Evolutionary conservation across 2,113 vertebrate species (phyloP).

Genomic region (Oncorhynchus nerka): DNA sequence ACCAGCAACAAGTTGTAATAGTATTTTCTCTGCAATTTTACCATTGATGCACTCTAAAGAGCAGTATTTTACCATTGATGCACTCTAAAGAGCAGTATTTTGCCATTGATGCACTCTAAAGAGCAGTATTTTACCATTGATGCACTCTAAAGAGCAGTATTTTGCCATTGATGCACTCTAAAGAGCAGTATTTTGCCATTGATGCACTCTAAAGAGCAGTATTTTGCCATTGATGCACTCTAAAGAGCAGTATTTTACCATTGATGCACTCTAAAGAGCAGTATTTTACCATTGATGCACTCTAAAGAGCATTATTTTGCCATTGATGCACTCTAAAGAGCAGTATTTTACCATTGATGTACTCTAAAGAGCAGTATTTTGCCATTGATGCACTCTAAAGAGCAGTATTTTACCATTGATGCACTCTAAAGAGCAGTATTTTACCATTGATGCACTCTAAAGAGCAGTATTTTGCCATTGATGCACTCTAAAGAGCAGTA

Average conservation of each 20-base stretch:
- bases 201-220: conserved; percentile 85
- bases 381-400: too few species aligned
- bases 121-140: conserved; percentile 85
- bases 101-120: conserved; percentile 23
- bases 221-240: conserved; percentile 96
- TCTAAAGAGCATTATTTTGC: conserved; percentile 81
- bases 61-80: conserved; percentile 94
- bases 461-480: conserved; percentile 83
- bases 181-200: conserved; percentile 81
- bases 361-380: conserved; percentile 84
- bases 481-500: conserved; percentile 84
- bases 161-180: conserved; percentile 54
- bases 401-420: conserved; percentile 89
- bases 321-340: too few species aligned
- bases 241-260: conserved; percentile 78
- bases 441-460: conserved; percentile 43
- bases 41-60: conserved; percentile 47
- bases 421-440: conserved; percentile 84
- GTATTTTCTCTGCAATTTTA: conserved; percentile 96
- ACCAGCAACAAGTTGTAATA: conserved; percentile 96
- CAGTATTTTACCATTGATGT: conserved; percentile 90
- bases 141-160: conserved; percentile 84
- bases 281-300: conserved; percentile 93
- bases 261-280: too few species aligned
- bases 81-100: conserved; percentile 84